Evolutionary conservation across 2,888 invertebrate genomes (phyloP).

Genomic region (Rhingia campestris): DNA sequence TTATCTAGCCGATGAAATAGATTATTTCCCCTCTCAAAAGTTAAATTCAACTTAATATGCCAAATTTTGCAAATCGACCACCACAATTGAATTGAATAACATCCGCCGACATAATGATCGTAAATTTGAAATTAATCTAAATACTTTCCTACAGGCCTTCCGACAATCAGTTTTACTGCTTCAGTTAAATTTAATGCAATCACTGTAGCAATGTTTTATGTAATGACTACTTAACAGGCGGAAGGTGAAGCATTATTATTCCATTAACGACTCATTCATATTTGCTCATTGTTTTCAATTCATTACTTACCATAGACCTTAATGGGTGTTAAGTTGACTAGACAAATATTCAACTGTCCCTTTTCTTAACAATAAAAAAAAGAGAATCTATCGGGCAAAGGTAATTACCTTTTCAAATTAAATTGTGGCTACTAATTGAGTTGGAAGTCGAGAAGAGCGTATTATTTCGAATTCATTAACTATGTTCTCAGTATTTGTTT

Average conservation of each 20-base stretch:
- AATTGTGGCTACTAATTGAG: constrained; percentile 1
- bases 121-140: not conserved
- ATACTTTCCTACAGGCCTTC: too few species aligned
- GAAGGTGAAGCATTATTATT: constrained; percentile 9
- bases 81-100: not conserved
- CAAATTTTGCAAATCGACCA: not conserved
- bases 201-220: too few species aligned
- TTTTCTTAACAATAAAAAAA: not conserved
- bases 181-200: too few species aligned
- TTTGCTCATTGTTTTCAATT: not conserved
- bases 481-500: not conserved
- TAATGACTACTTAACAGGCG: not conserved
- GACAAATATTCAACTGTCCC: not conserved
- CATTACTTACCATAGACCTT: not conserved
- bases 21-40: not conserved
- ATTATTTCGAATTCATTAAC: not conserved
- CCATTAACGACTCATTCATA: not conserved
- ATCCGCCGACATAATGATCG: not conserved
- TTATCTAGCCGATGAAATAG: not conserved
- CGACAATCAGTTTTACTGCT: too few species aligned
- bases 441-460: not conserved
- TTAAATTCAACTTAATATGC: not conserved
- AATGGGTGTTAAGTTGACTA: not conserved
- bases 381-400: not conserved
- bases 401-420: constrained; percentile 5